Evolutionary conservation across 2,113 vertebrate genomes (phyloP), one percentile per base, ranked within the genome.

Genomic region (Grantiella picta): DNA sequence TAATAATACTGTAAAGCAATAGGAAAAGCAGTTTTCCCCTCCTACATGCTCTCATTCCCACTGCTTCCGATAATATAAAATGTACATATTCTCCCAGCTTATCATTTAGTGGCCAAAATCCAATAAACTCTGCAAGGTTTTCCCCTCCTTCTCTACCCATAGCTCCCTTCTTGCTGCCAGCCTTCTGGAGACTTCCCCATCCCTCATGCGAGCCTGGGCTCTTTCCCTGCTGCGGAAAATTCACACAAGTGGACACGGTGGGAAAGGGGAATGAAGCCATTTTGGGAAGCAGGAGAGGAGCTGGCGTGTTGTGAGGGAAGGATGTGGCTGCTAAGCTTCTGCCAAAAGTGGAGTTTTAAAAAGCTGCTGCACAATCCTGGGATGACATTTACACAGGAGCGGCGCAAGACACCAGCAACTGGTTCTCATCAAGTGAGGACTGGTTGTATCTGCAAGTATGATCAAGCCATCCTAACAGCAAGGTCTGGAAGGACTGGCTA

Each of bases 261-360:
- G 50, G 5, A 65, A 38, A n/a, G 13, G 31, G 47, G 31, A n/a
- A 40, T 5, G 44, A 69, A 71, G 49, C 57, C 11, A 2, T 44
- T 36, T 36, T 16, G 68, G n/a, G 73, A 59, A 53, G 45, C 73
- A 61, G 83, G 52, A 91, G 40, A 79, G 69, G 78, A 89, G 65
- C 89, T 83, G 86, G 69, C 4, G 0, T 15, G 31, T 80, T 83
- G 83, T 3, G 5, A 85, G 90, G 80, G 82, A 89, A 95, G 90
- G 96, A 95, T 92, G 94, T 94, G 90, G 88, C 85, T 82, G 69
- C 63, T 82, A 66, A 90, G 59, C 82, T 70, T 17, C 88, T 92
- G 92, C 94, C 91, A 95, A 80, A 59, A 94, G 73, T 47, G 63
- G 47, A 82, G 70, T 94, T 70, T 78, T 35, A 44, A 85, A 90